Conservation (phyloP, 2,888 invertebrate species). For the Polietes domitor region DNA sequence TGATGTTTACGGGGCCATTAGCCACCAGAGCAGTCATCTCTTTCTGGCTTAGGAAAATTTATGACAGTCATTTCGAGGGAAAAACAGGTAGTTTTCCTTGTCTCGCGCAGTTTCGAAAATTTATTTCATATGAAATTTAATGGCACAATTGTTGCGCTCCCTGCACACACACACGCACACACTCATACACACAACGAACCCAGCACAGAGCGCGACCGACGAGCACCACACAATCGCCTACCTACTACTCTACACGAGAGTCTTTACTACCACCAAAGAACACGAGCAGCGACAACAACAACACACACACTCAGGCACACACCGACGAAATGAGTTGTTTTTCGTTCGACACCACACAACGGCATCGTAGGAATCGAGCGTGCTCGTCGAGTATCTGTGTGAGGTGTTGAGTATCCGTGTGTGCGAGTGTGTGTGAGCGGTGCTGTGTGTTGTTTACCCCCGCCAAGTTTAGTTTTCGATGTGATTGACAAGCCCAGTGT, state of each 20-base stretch:
- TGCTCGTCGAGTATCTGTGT: conserved; percentile 35
- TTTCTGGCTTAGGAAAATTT: conserved; percentile 57
- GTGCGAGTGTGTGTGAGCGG: conserved; percentile 63
- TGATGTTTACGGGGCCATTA: conserved; percentile 27
- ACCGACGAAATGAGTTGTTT: conserved; percentile 41
- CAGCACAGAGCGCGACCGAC: no score
- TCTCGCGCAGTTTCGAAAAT: conserved; percentile 60
- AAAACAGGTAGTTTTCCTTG: conserved; percentile 65
- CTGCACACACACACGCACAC: conserved; percentile 1
- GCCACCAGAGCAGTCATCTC: conserved; percentile 48
- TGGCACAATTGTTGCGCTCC: conserved; percentile 79
- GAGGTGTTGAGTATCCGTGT: conserved; percentile 40
- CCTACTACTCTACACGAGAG: conserved; percentile 32
- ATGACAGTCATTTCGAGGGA: conserved; percentile 29
- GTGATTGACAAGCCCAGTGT: conserved; percentile 81
- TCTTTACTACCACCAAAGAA: conserved; percentile 16
- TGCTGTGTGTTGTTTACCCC: conserved; percentile 73
- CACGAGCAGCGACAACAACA: no score
- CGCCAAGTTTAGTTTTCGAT: conserved; percentile 77
- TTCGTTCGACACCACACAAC: background rate
- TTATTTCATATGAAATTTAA: conserved; percentile 71
- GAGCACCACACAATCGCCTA: conserved; percentile 49
- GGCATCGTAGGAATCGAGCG: background rate
- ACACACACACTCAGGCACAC: no score
- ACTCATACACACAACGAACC: background rate